Evolutionary conservation across 2,888 invertebrate species (phyloP).

Genomic region (Agriotes lineatus): DNA sequence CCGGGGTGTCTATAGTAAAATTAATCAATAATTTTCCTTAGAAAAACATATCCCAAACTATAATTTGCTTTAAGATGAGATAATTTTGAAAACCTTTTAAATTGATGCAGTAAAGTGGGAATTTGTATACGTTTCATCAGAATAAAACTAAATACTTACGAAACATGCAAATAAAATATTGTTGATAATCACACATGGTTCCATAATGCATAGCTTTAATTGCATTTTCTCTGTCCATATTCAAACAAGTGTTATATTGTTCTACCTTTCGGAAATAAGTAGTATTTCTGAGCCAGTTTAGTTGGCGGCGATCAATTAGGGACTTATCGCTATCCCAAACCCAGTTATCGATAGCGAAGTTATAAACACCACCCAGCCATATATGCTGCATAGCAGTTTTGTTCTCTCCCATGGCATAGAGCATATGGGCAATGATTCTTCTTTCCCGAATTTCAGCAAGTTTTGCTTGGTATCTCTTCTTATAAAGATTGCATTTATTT

Average conservation of each 20-base stretch:
- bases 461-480: not conserved
- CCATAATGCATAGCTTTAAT: conserved; percentile 68
- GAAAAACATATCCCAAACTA: too few relatives aligned
- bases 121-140: too few relatives aligned
- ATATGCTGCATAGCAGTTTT: conserved; percentile 30
- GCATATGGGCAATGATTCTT: conserved; percentile 9
- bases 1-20: too few relatives aligned
- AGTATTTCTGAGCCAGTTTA: conserved; percentile 7
- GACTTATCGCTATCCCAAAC: conserved; percentile 10
- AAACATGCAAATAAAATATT: not conserved
- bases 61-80: too few relatives aligned
- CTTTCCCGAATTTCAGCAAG: conserved; percentile 10
- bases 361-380: conserved; percentile 32
- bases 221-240: conserved; percentile 69
- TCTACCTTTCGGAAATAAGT: conserved; percentile 8
- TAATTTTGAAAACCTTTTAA: too few relatives aligned
- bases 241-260: conserved; percentile 46
- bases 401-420: conserved; percentile 39
- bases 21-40: too few relatives aligned
- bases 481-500: not conserved
- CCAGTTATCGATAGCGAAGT: not conserved
- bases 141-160: too few relatives aligned
- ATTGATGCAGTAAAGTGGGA: too few relatives aligned
- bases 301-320: not conserved
- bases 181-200: conserved; percentile 24